These are phyloP conservation scores for Lateolabrax maculatus DNA, from an alignment of 2,797 vertebrate genomes.

Conservation along the genomic window DNA sequence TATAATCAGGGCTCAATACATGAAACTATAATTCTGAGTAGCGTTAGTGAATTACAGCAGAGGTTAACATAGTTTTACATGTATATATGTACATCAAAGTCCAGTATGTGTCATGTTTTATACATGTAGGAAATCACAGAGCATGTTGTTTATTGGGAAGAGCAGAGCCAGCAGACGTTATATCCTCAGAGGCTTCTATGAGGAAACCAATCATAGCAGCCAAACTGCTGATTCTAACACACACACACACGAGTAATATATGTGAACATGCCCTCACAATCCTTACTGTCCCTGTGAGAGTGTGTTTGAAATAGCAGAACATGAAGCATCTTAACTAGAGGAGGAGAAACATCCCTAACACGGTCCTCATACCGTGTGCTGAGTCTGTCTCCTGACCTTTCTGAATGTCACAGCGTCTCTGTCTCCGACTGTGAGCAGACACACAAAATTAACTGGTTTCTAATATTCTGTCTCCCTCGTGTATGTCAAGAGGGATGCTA, in stretches of 20 bases:
- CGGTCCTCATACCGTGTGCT: conserved; percentile 10
- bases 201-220: background rate
- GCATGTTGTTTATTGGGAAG: background rate
- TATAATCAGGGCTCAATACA: too few relatives aligned
- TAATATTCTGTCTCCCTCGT: too few relatives aligned
- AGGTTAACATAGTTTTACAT: too few relatives aligned
- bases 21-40: too few relatives aligned
- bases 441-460: too few relatives aligned
- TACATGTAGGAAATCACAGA: background rate
- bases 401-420: conserved; percentile 17
- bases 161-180: background rate
- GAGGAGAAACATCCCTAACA: background rate
- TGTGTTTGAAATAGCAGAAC: background rate
- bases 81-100: too few relatives aligned
- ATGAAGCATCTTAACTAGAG: background rate
- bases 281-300: background rate
- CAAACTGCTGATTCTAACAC: too few relatives aligned
- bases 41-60: too few relatives aligned
- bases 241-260: background rate
- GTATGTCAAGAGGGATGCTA: too few relatives aligned
- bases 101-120: background rate
- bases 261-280: background rate
- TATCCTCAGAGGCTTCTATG: background rate
- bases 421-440: background rate
- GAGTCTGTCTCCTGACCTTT: conserved; percentile 24